Evolutionary conservation across 2,888 invertebrate species (phyloP), one percentile per base, ranked within the genome.

Genomic region (Plagodis dolabraria): DNA sequence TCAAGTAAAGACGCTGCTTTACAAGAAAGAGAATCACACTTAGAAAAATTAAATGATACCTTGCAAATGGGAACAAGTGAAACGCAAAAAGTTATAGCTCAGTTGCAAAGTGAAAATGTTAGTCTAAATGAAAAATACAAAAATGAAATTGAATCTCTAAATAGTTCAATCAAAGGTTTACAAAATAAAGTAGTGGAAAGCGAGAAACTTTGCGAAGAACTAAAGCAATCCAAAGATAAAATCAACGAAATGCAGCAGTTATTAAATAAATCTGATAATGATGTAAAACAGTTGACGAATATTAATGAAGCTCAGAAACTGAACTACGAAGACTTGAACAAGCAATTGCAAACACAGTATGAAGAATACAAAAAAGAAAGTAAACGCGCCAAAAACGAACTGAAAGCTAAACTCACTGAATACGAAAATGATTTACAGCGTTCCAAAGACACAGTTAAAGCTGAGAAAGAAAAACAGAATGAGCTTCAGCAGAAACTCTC

Each of bases 361-460:
- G 92, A 92, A 55, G 89, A 92, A 71, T 84, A 84, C 51, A 93
- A 89, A 69, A 89, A 83, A 60, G 89, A 92, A 63, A 86, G 82
- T 60, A 94, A 94, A 75, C 85, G 85, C 55, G 86, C 93, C 40
- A 92, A 92, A 68, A 88, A 90, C 53, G 94, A 94, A 46, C 77
- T 95, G 2, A 85, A 92, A 69, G 79, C 86, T 33, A 94, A 94
- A 74, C 77, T 96, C 59, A 94, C 94, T 63, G 95, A 87, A 22
- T 86, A 86, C 57, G 89, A 93, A 62, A 89, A 87, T 68, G 82
- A 87, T 70, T 73, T 88, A 59, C 77, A 82, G 63, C 84, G 85
- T 58, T 84, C 87, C 48, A 92, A 85, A 76, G 85, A 85, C 45
- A 87, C 83, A 63, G 69, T 88, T 22, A 85, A 85, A 63, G 64